Evolutionary conservation across 2,113 vertebrate genomes (phyloP).

Genomic region (Jacana jacana): DNA sequence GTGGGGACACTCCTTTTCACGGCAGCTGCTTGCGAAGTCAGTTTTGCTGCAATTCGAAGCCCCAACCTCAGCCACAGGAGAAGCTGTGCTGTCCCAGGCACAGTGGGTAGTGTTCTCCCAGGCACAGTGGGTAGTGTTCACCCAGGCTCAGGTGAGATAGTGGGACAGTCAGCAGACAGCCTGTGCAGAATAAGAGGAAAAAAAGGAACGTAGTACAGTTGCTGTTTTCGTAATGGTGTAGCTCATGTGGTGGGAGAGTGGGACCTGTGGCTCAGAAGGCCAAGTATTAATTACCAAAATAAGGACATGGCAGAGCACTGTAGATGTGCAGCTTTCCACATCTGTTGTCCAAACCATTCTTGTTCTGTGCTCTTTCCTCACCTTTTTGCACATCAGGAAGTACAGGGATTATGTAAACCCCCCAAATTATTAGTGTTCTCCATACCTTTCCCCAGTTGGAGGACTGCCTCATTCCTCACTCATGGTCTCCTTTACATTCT

Average conservation of each 20-base stretch:
- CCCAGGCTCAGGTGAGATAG: neutral
- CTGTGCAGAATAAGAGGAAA: neutral
- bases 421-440: neutral
- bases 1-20: neutral
- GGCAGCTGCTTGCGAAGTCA: neutral
- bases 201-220: accelerated
- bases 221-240: neutral
- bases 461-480: neutral
- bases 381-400: neutral
- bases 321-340: neutral
- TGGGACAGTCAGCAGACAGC: neutral
- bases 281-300: neutral
- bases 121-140: neutral
- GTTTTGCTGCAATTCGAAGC: neutral
- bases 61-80: neutral
- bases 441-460: neutral
- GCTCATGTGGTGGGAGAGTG: neutral
- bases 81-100: accelerated
- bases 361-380: neutral
- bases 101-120: neutral
- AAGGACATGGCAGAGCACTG: neutral
- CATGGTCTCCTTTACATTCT: neutral
- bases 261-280: neutral
- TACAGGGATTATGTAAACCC: neutral
- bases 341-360: neutral